Evolutionary conservation across 2,888 invertebrate species (phyloP).

Genomic region (Napeogenes sylphis): DNA sequence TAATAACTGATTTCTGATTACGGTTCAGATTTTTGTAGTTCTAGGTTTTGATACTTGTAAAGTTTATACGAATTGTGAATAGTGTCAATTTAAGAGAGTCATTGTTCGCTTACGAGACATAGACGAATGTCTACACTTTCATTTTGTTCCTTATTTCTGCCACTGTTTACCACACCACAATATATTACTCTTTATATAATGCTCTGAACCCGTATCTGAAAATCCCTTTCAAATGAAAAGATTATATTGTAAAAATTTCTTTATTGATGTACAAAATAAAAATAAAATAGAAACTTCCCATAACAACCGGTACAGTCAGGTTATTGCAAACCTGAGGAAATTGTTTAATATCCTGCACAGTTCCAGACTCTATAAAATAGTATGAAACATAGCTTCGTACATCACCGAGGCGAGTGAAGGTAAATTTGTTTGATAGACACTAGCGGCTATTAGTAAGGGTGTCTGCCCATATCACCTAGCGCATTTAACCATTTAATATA

Average conservation of each 20-base stretch:
- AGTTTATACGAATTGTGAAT: too few relatives aligned
- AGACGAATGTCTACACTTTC: too few relatives aligned
- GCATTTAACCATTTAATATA: neutral
- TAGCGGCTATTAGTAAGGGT: neutral
- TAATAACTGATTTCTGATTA: too few relatives aligned
- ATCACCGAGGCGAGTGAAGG: slow-evolving; percentile 26
- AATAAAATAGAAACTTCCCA: slow-evolving; percentile 3
- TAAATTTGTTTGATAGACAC: slow-evolving; percentile 35
- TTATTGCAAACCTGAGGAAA: slow-evolving; percentile 42
- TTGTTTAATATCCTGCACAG: slow-evolving; percentile 55
- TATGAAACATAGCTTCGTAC: slow-evolving; percentile 18
- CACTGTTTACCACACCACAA: too few relatives aligned
- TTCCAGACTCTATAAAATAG: slow-evolving; percentile 18
- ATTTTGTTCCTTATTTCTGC: too few relatives aligned
- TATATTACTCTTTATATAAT: too few relatives aligned
- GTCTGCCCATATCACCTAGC: neutral
- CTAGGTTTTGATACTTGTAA: too few relatives aligned
- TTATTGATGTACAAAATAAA: neutral
- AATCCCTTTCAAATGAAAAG: neutral
- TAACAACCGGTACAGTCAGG: slow-evolving; percentile 40
- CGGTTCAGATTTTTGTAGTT: too few relatives aligned
- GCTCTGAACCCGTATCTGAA: neutral
- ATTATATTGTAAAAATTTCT: neutral
- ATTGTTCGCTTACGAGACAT: too few relatives aligned
- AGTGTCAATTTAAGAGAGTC: too few relatives aligned